Base-by-base conservation (phyloP, 2,888 invertebrate species). In the Teinopalpus imperialis region DNA sequence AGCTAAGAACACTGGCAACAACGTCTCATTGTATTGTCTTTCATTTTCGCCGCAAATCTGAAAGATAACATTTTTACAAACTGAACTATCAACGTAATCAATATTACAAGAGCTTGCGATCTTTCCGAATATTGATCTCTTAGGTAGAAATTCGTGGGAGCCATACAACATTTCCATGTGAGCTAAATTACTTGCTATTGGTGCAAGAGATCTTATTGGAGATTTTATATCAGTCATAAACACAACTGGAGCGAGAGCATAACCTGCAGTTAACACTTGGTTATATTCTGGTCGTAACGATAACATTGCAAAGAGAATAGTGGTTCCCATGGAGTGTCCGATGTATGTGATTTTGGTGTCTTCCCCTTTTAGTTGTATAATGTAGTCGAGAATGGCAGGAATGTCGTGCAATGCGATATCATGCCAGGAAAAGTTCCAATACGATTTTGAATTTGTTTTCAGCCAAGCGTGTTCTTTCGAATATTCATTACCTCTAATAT, bases 311-410 rank as follows among this genome's bases (percentile, higher is more conserved):
- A 93, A 94, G 49, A 94, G 92, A 68, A 93, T 91, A 0, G 95
- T 94, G 0, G 95, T 94, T 0, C 97, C 98, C 93, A 98, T 97
- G 0, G 97, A 97, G 75, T 98, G 97, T 0, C 98, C 98, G 12
- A 97, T 89, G 71, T 97, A 98, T 41, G 91, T 90, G 6, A 89
- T 74, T 52, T 78, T 74, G 0, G 76, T 62, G 9, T 54, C 57
- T 2, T 54, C 37, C n/a, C 75, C 77, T 61, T 85, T 87, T 0
- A 66, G 39, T 5, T 69, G 62, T 10, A 70, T 52, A 7, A 89
- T 81, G 46, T 94, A 93, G 64, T 97, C 93, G 37, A 98, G 91
- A 57, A 91, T 91, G 0, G 95, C 94, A 1, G 98, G 97, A n/a
- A 98, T 66, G 78, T 99, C 98, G 66, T 94, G 91, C 2, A 91